phyloP scores from a whole-genome alignment of 2,113 vertebrate genomes.

The Clarias macrocephalus region DNA sequence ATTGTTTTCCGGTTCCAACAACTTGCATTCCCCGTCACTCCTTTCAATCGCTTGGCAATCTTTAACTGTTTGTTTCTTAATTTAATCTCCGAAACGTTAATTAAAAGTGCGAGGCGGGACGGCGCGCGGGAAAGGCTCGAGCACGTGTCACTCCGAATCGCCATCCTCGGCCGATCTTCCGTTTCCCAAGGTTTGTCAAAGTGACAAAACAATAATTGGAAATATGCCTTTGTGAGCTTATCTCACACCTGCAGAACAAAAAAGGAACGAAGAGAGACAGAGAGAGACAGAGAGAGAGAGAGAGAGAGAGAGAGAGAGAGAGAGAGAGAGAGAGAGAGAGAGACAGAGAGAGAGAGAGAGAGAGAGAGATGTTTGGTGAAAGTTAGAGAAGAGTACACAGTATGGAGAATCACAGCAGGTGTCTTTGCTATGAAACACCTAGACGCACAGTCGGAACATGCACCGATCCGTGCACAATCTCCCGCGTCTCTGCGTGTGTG shows the following conservation, averaged over 20 bases:
- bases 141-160: constrained; percentile 41
- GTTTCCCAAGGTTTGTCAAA: constrained; percentile 54
- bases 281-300: no score
- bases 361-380: constrained; percentile 11
- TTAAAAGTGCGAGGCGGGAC: constrained; percentile 46
- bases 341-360: neutral
- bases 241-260: constrained; percentile 58
- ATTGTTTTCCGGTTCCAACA: constrained; percentile 28
- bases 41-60: constrained; percentile 45
- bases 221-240: constrained; percentile 56
- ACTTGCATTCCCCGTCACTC: constrained; percentile 25
- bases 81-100: constrained; percentile 56
- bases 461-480: constrained; percentile 10
- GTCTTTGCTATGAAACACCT: neutral
- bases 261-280: neutral
- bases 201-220: constrained; percentile 63
- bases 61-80: constrained; percentile 53
- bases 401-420: constrained; percentile 3
- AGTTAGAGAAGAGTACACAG: neutral
- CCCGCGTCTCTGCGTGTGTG: constrained; percentile 20
- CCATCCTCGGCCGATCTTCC: constrained; percentile 46
- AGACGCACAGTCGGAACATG: neutral
- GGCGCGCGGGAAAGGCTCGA: constrained; percentile 27
- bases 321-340: no score
- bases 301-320: neutral